Conservation (phyloP, 2,797 vertebrate species). For the Alectoris magna region DNA sequence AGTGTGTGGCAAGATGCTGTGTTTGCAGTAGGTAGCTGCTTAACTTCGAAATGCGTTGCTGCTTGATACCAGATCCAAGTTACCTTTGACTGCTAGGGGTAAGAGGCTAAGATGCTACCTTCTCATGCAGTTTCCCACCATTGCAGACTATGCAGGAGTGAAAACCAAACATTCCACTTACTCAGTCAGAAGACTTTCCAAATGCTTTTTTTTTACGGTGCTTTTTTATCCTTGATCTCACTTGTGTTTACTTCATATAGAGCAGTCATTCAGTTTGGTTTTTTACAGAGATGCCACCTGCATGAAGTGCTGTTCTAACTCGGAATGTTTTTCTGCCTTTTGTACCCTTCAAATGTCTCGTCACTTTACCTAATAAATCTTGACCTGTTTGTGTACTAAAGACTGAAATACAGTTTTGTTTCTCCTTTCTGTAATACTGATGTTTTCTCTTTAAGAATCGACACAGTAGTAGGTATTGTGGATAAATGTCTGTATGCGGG, state of each 20-base stretch:
- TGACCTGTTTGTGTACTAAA: not conserved
- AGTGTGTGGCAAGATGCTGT: not conserved
- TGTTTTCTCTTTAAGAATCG: not conserved
- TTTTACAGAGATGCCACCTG: not conserved
- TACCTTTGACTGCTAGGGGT: not conserved
- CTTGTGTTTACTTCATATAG: not conserved
- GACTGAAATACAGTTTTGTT: not conserved
- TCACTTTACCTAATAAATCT: constrained; percentile 13
- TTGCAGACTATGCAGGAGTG: not conserved
- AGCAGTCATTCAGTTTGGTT: not conserved
- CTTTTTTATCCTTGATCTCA: not conserved
- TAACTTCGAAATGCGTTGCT: not conserved
- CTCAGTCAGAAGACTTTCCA: not conserved
- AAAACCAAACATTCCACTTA: not conserved
- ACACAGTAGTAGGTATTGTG: not conserved
- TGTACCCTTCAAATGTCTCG: not conserved
- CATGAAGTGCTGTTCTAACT: not conserved
- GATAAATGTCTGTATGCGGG: not conserved
- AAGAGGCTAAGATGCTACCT: not conserved
- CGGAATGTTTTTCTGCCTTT: not conserved
- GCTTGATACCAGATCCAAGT: not conserved
- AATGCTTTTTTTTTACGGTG: not conserved
- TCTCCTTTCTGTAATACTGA: not conserved
- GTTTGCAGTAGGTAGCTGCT: not conserved
- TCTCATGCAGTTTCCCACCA: not conserved